Evolutionary conservation across 2,888 invertebrate species (phyloP).

Genomic region (Ochlodes sylvanus): DNA sequence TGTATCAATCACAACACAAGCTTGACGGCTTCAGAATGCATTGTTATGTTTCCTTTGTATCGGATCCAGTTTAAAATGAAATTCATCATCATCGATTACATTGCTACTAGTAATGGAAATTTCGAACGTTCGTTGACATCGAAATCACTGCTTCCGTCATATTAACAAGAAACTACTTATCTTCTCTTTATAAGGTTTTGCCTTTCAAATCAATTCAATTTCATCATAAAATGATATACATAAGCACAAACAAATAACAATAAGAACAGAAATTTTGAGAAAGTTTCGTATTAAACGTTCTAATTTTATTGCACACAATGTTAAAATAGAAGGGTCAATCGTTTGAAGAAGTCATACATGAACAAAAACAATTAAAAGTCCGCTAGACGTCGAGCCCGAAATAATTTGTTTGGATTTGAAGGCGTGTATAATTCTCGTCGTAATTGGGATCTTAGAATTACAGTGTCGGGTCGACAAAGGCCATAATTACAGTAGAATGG

Average conservation of each 20-base stretch:
- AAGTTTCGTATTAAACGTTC: neutral
- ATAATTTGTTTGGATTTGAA: slow-evolving; percentile 27
- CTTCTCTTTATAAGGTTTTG: neutral
- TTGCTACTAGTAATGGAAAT: slow-evolving; percentile 59
- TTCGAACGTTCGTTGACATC: slow-evolving; percentile 34
- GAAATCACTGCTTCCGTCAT: neutral
- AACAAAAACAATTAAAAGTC: slow-evolving; percentile 11
- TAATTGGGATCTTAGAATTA: slow-evolving; percentile 29
- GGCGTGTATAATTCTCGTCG: slow-evolving; percentile 19
- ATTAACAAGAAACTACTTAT: neutral
- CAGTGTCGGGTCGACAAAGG: slow-evolving; percentile 22
- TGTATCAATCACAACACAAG: slow-evolving; percentile 46
- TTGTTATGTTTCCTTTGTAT: slow-evolving; percentile 57
- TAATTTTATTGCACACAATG: too few relatives aligned
- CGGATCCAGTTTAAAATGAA: slow-evolving; percentile 63
- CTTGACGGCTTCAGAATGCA: slow-evolving; percentile 55
- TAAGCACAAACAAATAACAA: too few relatives aligned
- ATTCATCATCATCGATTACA: slow-evolving; percentile 70
- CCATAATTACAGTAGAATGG: slow-evolving; percentile 29
- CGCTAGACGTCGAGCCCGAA: slow-evolving; percentile 3
- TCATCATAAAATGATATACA: neutral
- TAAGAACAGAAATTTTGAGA: neutral
- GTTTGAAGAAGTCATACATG: neutral
- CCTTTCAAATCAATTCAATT: neutral
- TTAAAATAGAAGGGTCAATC: neutral